Evolutionary conservation across 2,888 invertebrate genomes (phyloP), one percentile per base, ranked within the genome.

Genomic region (Dermolepida albohirtum): DNA sequence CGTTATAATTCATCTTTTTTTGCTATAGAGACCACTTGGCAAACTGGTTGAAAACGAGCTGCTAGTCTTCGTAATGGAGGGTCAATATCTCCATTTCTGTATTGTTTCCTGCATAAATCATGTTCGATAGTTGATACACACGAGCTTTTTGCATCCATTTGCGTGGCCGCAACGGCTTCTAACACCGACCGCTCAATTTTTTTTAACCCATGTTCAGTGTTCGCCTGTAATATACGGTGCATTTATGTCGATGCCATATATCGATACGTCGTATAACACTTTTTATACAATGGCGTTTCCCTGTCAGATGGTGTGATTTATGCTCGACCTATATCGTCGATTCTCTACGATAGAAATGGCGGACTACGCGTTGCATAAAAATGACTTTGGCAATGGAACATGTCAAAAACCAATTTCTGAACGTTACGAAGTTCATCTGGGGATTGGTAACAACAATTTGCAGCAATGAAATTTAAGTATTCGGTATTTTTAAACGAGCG

Each of bases 51-150:
- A 34, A 10, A 34, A 34, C 34, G 34, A 34, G 34, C 34, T 34
- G 34, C 4, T 34, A 34, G 8, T 34, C 6, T 10, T 34, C 34
- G 10, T 34, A 34, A 34, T 34, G 34, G 34, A 27, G 43, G 29
- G n/a, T 27, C 34, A 34, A 62, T 11, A 47, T 62, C 47, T 62
- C 34, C 59, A 47, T 62, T 47, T 44, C 44, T 59, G 43, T 34
- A 62, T 62, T 62, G 59, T 62, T 62, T 62, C 44, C 59, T 44
- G 59, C 44, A 59, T 59, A 59, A 59, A 59, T 62, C 59, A 62
- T 34, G 44, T 62, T 39, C 49, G 47, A 62, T 47, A 43, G 47
- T 47, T 47, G 34, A 62, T 62, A 62, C 49, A 11, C 22, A 29
- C 43, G 43, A 47, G 47, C 17, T 47, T 62, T 62, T 62, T 47